Percentiles rank a stretch among this genome's conserved stretches.
Evolutionary conservation across 2,797 vertebrate genomes (phyloP).

Genomic region (Rhadinocentrus ornatus): DNA sequence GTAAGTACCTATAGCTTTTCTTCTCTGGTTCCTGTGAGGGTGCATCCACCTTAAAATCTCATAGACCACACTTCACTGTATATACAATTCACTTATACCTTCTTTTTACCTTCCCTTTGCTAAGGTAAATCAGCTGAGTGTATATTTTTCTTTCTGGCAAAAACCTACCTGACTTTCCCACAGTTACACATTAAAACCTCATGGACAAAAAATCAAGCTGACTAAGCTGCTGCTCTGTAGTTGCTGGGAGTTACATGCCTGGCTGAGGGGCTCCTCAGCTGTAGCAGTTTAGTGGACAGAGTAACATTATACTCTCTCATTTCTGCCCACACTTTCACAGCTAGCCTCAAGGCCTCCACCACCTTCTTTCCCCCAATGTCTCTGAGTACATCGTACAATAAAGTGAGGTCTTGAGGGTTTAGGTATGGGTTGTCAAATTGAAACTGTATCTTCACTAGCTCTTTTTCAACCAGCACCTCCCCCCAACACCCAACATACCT

Average conservation of each 20-base stretch:
- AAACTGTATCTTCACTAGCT: constrained; percentile 39
- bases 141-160: constrained; percentile 19
- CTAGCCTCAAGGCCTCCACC: constrained; percentile 34
- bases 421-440: constrained; percentile 42
- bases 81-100: not conserved
- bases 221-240: constrained; percentile 36
- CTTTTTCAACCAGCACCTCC: constrained; percentile 20
- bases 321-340: constrained; percentile 34
- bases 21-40: constrained; percentile 10
- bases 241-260: constrained; percentile 43
- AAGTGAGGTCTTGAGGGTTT: constrained; percentile 51
- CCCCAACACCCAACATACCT: constrained; percentile 31
- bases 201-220: constrained; percentile 41
- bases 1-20: constrained; percentile 26
- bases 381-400: constrained; percentile 35
- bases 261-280: constrained; percentile 26
- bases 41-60: not conserved
- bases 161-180: constrained; percentile 8
- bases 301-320: constrained; percentile 16
- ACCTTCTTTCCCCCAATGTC: constrained; percentile 35
- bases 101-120: constrained; percentile 12
- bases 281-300: constrained; percentile 18
- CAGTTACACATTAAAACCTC: constrained; percentile 34
- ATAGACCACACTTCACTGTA: not conserved
- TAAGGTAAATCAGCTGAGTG: not conserved